Conservation (phyloP, 1,140 invertebrate genomes). For the Elymnias hypermnestra region DNA sequence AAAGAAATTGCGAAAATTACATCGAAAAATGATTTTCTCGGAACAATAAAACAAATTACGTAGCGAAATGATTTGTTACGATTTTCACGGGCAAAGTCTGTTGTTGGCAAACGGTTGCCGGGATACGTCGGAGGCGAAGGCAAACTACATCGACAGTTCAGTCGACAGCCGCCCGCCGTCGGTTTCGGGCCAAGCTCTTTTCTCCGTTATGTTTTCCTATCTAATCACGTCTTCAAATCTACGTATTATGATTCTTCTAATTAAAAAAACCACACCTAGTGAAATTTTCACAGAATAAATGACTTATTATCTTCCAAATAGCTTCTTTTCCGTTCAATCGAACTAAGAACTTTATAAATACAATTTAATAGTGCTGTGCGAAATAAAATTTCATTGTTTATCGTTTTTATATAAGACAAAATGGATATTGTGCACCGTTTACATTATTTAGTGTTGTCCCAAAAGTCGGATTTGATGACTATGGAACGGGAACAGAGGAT, state of each 20-base stretch:
- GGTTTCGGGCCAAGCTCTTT: constrained; percentile 12
- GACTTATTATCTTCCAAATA: not conserved
- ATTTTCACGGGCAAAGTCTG: constrained; percentile 25
- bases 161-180: constrained; percentile 51
- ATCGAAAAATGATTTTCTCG: constrained; percentile 13
- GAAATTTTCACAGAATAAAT: not conserved
- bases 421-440: constrained; percentile 73
- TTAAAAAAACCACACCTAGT: not conserved
- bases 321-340: not conserved
- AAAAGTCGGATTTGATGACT: constrained; percentile 72
- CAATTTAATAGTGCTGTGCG: too few relatives aligned
- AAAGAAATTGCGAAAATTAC: not conserved
- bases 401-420: too few relatives aligned
- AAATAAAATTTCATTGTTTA: too few relatives aligned
- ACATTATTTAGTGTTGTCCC: constrained; percentile 70
- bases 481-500: constrained; percentile 67
- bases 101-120: constrained; percentile 60
- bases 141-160: constrained; percentile 30
- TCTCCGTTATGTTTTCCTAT: constrained; percentile 4
- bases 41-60: constrained; percentile 11
- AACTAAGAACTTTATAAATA: too few relatives aligned
- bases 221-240: constrained; percentile 4
- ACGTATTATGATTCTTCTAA: not conserved
- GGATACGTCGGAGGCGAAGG: constrained; percentile 16
- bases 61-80: constrained; percentile 20